Evolutionary conservation across 2,888 invertebrate species (phyloP).

Genomic region (Leucophenga montana): DNA sequence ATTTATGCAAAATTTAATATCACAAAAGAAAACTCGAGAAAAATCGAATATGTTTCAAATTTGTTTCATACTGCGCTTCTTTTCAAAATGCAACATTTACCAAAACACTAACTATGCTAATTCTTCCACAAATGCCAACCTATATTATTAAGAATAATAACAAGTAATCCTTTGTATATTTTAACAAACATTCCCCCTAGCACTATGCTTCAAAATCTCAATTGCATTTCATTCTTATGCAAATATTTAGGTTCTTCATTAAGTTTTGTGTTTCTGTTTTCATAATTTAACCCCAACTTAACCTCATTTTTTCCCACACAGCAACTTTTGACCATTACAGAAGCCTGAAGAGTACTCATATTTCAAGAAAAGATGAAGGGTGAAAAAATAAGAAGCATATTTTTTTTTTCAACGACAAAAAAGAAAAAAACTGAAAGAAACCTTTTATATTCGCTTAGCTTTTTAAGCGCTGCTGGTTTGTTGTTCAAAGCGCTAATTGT

Average conservation of each 20-base stretch:
- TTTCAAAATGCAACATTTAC: neutral
- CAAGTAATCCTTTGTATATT: neutral
- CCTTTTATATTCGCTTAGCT: slow-evolving; percentile 1
- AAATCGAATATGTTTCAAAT: too few relatives aligned
- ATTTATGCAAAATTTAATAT: too few relatives aligned
- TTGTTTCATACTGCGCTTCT: too few relatives aligned
- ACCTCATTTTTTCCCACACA: slow-evolving; percentile 18
- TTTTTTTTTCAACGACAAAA: too few relatives aligned
- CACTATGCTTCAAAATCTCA: neutral
- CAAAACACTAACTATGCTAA: slow-evolving; percentile 16
- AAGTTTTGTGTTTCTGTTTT: neutral
- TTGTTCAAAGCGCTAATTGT: slow-evolving; percentile 1
- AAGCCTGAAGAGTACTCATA: neutral
- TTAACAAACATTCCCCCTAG: neutral
- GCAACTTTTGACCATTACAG: slow-evolving; percentile 7
- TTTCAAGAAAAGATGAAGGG: neutral
- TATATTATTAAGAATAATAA: too few relatives aligned
- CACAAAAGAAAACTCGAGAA: too few relatives aligned
- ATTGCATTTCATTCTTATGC: slow-evolving; percentile 15
- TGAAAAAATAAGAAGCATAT: neutral
- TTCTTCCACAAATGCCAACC: neutral
- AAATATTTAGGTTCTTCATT: slow-evolving; percentile 17
- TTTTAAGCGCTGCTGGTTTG: neutral
- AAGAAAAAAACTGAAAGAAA: slow-evolving; percentile 13
- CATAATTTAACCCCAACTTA: slow-evolving; percentile 22